Evolutionary conservation across 1,140 invertebrate genomes (phyloP), one percentile per base, ranked within the genome.

Genomic region (Sinella curviseta): DNA sequence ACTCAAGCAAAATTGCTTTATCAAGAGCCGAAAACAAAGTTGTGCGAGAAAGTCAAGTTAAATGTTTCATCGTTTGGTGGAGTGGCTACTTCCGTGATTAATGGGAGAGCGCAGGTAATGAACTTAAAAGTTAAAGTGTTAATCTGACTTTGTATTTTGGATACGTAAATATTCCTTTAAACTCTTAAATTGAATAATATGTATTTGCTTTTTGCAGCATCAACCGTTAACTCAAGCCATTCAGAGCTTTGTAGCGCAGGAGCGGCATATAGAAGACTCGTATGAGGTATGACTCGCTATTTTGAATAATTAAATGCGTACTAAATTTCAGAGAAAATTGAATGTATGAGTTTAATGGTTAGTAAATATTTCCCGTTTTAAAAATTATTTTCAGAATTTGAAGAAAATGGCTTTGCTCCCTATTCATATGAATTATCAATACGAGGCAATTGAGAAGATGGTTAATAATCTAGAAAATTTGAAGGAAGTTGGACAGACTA

Each of bases 341-440:
- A n/a, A n/a, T n/a, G n/a, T n/a, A n/a, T n/a, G n/a, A n/a, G n/a
- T n/a, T n/a, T n/a, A n/a, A n/a, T n/a, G n/a, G n/a, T n/a, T n/a
- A n/a, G n/a, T n/a, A n/a, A n/a, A n/a, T n/a, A n/a, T n/a, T n/a
- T n/a, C n/a, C n/a, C n/a, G n/a, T n/a, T n/a, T n/a, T n/a, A n/a
- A n/a, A n/a, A n/a, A n/a, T 39, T 28, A 34, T 26, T 76, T 70
- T 34, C 55, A 82, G 81, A 82, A 79, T 36, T 54, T 83, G n/a
- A 80, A 79, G 74, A 83, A 83, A 74, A 30, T 83, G 30, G 74
- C 82, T 0, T 34, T 83, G 14, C 74, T 83, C 0, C 80, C 81
- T 24, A 78, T 83, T 74, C 82, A 83, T 57, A 80, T 83, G 74
- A 81, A 79, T 33, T 83, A 80, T 34, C 82, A 83, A 36, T 83